Evolutionary conservation across 2,797 vertebrate species (phyloP).

Genomic region (Macropodus opercularis): DNA sequence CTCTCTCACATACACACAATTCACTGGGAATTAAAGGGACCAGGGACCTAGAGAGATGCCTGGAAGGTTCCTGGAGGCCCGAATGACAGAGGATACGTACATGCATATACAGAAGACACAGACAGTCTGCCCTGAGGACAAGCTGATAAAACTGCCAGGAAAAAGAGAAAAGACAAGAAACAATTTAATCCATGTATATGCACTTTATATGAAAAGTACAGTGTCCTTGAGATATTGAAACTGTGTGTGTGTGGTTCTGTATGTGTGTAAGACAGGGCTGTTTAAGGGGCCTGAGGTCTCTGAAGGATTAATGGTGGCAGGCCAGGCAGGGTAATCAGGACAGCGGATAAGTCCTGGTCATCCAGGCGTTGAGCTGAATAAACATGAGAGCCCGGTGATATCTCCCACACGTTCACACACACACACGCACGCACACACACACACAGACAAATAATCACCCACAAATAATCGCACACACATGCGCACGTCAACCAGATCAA

Average conservation of each 20-base stretch:
- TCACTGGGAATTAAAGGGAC: conserved; percentile 40
- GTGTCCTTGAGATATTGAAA: conserved; percentile 37
- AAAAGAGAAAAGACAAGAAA: conserved; percentile 7
- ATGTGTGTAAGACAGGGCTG: conserved; percentile 52
- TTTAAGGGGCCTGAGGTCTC: conserved; percentile 73
- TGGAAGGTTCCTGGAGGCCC: conserved; percentile 48
- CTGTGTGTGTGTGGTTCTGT: conserved; percentile 32
- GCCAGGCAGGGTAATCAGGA: conserved; percentile 81
- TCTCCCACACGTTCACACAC: conserved; percentile 60
- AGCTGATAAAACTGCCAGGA: conserved; percentile 16
- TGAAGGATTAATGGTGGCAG: conserved; percentile 82
- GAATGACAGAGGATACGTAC: conserved; percentile 26
- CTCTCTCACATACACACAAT: conserved; percentile 22
- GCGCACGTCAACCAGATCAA: conserved; percentile 59
- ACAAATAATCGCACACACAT: conserved; percentile 61
- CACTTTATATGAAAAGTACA: conserved; percentile 33
- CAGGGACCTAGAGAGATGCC: conserved; percentile 44
- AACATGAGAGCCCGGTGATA: conserved; percentile 77
- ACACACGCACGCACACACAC: conserved; percentile 27
- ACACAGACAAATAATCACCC: conserved; percentile 33
- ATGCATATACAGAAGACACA: neutral
- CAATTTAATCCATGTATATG: conserved; percentile 24
- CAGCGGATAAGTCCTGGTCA: conserved; percentile 79
- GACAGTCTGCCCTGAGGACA: conserved; percentile 36
- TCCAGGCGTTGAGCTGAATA: conserved; percentile 82